Conservation (phyloP, 2,888 invertebrate species). For the Amblyteles armatorius region DNA sequence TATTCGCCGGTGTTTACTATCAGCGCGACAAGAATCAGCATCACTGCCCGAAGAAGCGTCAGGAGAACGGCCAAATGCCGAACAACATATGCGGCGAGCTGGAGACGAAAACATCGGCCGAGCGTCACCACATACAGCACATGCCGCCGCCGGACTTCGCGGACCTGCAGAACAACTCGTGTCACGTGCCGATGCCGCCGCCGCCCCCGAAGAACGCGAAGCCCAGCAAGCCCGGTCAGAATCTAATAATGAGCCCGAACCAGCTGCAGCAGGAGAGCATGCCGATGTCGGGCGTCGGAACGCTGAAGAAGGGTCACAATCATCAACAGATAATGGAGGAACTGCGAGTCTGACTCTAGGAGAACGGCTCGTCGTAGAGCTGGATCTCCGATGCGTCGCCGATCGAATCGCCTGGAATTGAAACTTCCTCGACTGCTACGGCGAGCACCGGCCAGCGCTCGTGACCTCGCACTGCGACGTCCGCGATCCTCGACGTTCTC, state of each 20-base stretch:
- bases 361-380: conserved; percentile 71
- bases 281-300: conserved; percentile 90
- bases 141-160: conserved; percentile 94
- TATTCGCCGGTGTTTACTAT: conserved; percentile 97
- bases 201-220: conserved; percentile 91
- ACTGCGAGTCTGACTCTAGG: conserved; percentile 91
- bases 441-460: conserved; percentile 23
- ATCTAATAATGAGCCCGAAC: conserved; percentile 86
- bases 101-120: conserved; percentile 89
- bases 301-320: conserved; percentile 88
- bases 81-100: conserved; percentile 95
- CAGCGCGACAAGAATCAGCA: conserved; percentile 93
- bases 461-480: conserved; percentile 39
- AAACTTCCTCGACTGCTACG: conserved; percentile 35
- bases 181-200: conserved; percentile 89
- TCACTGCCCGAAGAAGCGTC: conserved; percentile 87
- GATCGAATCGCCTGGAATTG: conserved; percentile 33
- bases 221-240: conserved; percentile 83
- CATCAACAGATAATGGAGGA: conserved; percentile 90
- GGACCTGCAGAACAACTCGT: conserved; percentile 90
- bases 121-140: conserved; percentile 93
- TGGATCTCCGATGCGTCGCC: conserved; percentile 51
- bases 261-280: conserved; percentile 91
- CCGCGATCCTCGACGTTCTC: neutral
- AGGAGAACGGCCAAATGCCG: conserved; percentile 95